A percentile compares a stretch with the other conserved stretches of the same genome.
These are phyloP conservation scores for Melanocharis versteri DNA, from an alignment of 2,113 vertebrate species.

Conservation along the genomic window DNA sequence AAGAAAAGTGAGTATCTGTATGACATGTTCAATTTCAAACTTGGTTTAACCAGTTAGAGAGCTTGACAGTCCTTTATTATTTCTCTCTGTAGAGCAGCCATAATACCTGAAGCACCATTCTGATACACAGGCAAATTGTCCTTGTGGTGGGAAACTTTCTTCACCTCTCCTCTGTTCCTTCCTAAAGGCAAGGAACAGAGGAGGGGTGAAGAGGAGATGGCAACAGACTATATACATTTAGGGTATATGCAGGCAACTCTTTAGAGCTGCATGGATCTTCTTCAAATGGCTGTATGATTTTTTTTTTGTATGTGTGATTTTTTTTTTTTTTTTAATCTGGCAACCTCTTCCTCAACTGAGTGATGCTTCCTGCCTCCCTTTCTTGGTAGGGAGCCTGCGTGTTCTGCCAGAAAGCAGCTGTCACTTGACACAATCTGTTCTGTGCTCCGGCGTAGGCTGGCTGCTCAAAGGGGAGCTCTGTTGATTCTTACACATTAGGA, in stretches of 20 bases:
- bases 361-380: slow-evolving; percentile 54
- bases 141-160: background rate
- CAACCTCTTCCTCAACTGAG: slow-evolving; percentile 24
- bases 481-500: slow-evolving; percentile 62
- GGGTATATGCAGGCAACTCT: background rate
- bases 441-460: slow-evolving; percentile 42
- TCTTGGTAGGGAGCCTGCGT: slow-evolving; percentile 24
- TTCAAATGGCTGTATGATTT: background rate
- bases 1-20: background rate
- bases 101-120: background rate
- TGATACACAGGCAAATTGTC: background rate
- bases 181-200: background rate
- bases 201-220: background rate
- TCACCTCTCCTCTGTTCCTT: too few relatives aligned
- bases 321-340: background rate
- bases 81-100: background rate
- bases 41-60: background rate
- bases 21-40: background rate
- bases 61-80: background rate
- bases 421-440: slow-evolving; percentile 64
- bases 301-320: background rate
- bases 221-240: background rate
- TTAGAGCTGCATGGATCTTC: background rate
- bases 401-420: slow-evolving; percentile 51
- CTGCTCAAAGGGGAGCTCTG: slow-evolving; percentile 66